These are phyloP conservation scores for Spinus olivaceus DNA, from an alignment of 2,797 vertebrate species.

Conservation along the genomic window DNA sequence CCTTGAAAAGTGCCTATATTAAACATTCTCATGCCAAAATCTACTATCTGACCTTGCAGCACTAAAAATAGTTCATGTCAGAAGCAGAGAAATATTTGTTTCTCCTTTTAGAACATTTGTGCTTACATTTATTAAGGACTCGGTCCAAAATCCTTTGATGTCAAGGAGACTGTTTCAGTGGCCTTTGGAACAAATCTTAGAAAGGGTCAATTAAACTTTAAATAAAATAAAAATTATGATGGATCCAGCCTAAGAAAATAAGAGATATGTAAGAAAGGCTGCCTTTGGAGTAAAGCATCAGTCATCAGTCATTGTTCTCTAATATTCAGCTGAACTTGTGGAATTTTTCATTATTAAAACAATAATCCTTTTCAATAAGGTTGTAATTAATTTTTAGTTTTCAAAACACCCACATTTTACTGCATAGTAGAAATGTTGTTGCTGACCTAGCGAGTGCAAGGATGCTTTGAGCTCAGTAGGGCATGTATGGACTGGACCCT, in stretches of 20 bases:
- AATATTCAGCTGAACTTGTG: neutral
- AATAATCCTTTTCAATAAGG: neutral
- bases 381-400: neutral
- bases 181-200: neutral
- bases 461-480: neutral
- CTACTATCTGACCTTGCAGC: constrained; percentile 34
- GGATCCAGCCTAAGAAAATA: neutral
- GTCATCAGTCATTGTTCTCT: neutral
- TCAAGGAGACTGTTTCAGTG: constrained; percentile 3
- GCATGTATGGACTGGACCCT: neutral
- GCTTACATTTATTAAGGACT: constrained; percentile 11
- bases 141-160: constrained; percentile 30
- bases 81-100: constrained; percentile 22
- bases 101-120: constrained; percentile 34
- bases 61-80: constrained; percentile 45
- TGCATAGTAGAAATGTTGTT: neutral
- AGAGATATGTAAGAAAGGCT: neutral
- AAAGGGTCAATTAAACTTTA: constrained; percentile 17
- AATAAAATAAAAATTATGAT: neutral
- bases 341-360: neutral
- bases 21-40: constrained; percentile 35
- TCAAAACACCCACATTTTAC: neutral
- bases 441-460: neutral
- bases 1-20: neutral
- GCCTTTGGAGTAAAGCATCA: neutral